A percentile compares a stretch with the other conserved stretches of the same genome.
Conservation (phyloP, 2,888 invertebrate species). For the Uloborus plumipes region DNA sequence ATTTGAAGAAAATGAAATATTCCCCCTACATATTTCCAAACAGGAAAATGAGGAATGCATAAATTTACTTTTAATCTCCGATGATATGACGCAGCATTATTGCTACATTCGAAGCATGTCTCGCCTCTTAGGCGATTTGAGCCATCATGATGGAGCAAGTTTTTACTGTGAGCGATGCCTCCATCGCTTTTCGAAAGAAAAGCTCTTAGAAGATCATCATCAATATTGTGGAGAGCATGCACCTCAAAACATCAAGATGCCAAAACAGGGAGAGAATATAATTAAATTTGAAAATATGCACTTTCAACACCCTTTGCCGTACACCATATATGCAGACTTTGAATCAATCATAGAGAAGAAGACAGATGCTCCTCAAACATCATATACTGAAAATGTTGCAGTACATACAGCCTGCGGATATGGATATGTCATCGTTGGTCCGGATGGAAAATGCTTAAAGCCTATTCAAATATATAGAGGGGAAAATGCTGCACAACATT, state of each 20-base stretch:
- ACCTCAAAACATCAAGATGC: not conserved
- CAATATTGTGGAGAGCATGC: not conserved
- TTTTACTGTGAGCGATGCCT: slow-evolving; percentile 7
- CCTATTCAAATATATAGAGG: not conserved
- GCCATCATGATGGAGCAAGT: not conserved
- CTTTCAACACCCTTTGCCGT: not conserved
- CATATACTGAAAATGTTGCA: not conserved
- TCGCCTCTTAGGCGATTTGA: not conserved
- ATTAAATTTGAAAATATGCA: not conserved
- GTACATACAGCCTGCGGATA: slow-evolving; percentile 11
- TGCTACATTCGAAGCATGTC: not conserved
- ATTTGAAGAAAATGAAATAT: not conserved
- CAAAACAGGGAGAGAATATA: not conserved
- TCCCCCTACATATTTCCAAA: not conserved
- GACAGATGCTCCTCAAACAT: not conserved
- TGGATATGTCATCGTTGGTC: not conserved
- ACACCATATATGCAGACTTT: not conserved
- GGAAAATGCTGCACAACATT: not conserved
- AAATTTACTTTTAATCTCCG: not conserved
- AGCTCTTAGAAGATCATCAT: not conserved
- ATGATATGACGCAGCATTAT: not conserved
- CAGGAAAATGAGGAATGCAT: not conserved
- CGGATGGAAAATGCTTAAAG: slow-evolving; percentile 1
- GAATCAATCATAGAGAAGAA: not conserved
- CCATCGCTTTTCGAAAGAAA: slow-evolving; percentile 2